Percentiles rank a stretch among this genome's conserved stretches.
These are phyloP conservation scores for Agrochola lychnidis DNA, from an alignment of 2,888 invertebrate species.

Conservation along the genomic window DNA sequence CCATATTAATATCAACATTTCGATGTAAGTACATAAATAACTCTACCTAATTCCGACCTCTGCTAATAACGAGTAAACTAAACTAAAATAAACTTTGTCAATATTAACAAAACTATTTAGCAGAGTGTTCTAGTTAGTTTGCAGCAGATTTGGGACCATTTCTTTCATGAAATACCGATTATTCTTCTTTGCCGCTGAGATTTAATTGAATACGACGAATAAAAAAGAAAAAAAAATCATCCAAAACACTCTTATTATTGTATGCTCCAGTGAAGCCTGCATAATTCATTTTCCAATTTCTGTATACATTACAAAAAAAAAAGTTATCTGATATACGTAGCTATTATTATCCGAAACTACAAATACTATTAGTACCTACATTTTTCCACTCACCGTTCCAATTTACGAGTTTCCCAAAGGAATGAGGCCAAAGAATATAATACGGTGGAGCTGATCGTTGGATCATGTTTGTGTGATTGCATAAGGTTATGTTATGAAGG, in stretches of 20 bases:
- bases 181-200: not conserved
- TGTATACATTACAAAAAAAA: not conserved
- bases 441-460: not conserved
- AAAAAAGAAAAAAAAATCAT: not conserved
- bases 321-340: too few relatives aligned
- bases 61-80: too few relatives aligned
- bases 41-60: too few relatives aligned
- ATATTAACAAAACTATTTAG: not conserved
- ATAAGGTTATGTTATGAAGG: slow-evolving; percentile 15
- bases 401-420: slow-evolving; percentile 24
- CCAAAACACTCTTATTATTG: not conserved
- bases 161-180: not conserved
- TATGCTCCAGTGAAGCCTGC: not conserved
- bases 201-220: not conserved
- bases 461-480: slow-evolving; percentile 20
- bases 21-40: too few relatives aligned
- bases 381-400: slow-evolving; percentile 4
- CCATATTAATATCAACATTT: too few relatives aligned
- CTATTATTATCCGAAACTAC: slow-evolving; percentile 2
- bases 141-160: not conserved
- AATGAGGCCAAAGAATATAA: slow-evolving; percentile 3
- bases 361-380: slow-evolving; percentile 9
- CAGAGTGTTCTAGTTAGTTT: not conserved
- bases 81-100: too few relatives aligned
- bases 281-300: not conserved